Evolutionary conservation across 2,797 vertebrate genomes (phyloP), one percentile per base, ranked within the genome.

Genomic region (Erpetoichthys calabaricus): DNA sequence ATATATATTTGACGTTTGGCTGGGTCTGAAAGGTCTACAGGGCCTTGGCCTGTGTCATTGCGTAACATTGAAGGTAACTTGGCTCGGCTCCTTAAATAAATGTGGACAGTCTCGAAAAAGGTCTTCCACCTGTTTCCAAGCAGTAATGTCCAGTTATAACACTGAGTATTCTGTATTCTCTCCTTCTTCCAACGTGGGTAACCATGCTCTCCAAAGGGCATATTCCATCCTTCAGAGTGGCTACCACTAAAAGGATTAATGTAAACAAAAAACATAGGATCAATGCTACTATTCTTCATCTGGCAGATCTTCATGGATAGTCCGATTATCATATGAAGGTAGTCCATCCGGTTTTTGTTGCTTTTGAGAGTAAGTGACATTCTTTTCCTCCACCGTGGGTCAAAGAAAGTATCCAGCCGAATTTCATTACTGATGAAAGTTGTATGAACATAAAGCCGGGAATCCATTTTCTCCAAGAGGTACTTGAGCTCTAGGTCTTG

Each of bases 351-450:
- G 80, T 98, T 97, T 79, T 96, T 97, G 92, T 98, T 99, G 85
- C 96, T 99, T 78, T 98, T 98, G 61, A 98, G 82, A 43, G 95
- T 99, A 66, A 99, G 90, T 57, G 95, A 98, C 95, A 98, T 96
- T 70, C 94, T 91, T 65, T 98, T 97, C 66, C 96, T 91, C 94
- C 94, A 98, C 69, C 94, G 83, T 0, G 93, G 96, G 66, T 98
- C 95, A 0, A 99, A 99, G 81, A 96, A 98, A 55, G 96, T 98
- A 81, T 98, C 95, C 54, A 98, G 86, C 63, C 94, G 91, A 71
- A 99, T 97, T 80, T 99, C 96, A 0, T 98, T 99, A 78, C 95
- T 98, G 80, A 99, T 97, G 81, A 99, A 99, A 42, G 95, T 98
- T 55, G 96, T 98, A 73, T 98, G 95, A 63, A 99, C 93, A 2